Evolutionary conservation across 2,113 vertebrate species (phyloP), one percentile per base, ranked within the genome.

Genomic region (Chroicocephalus ridibundus): DNA sequence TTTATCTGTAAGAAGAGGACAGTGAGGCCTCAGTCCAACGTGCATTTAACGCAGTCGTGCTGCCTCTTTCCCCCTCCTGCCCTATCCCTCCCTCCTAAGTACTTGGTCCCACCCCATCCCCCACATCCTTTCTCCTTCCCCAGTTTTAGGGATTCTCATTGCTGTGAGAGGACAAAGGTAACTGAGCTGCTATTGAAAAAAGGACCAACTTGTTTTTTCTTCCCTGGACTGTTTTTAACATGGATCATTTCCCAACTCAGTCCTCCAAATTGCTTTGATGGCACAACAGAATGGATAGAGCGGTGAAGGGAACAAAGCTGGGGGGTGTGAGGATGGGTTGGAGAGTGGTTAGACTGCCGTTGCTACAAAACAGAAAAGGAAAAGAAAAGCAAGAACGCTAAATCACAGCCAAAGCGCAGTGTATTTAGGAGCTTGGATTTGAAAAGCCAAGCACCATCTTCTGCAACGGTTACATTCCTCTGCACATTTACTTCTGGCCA

Each of bases 321-420:
- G 40, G 27, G 55, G 29, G 7, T 72, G 40, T 72, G 40, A 75
- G 72, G 55, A 58, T 64, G 20, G 17, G 16, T 40, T 92, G 62
- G 58, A 86, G 49, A 65, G 62, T 42, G 68, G 42, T 94, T 92
- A 77, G 52, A 36, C 60, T 58, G 88, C 46, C 0, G 7, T 92
- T 94, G 83, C 86, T 94, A 86, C 76, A 96, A 94, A 95, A 86
- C 46, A 86, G 51, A 80, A 90, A 70, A 84, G 64, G 36, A 49
- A 88, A 88, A 82, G 57, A n/a, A 86, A 87, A 65, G 42, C 58
- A 72, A 44, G 60, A 82, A 85, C 0, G 2, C 46, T 70, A 83
- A 83, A 74, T 86, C 44, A 38, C 82, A 86, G 91, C 82, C 86
- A 94, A 86, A 94, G 36, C 4, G 1, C 62, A 62, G 29, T 74